These are phyloP conservation scores for Dendrolimus punctatus DNA, from an alignment of 1,140 invertebrate species.

Conservation along the genomic window DNA sequence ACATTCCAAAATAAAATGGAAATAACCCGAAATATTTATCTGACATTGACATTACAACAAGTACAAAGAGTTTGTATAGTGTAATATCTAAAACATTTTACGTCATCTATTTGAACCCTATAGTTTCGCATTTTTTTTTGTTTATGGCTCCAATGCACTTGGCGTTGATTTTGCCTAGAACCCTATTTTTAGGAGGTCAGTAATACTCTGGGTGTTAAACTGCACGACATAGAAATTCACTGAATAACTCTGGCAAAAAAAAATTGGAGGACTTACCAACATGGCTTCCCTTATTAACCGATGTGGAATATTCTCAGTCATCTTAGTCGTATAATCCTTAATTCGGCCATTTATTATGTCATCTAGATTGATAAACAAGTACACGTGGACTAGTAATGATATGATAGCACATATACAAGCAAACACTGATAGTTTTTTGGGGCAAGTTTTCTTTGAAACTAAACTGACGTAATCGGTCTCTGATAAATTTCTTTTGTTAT, in stretches of 20 bases:
- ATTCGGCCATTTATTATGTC: conserved; percentile 41
- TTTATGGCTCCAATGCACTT: too few species aligned
- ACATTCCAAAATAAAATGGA: too few species aligned
- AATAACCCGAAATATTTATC: too few species aligned
- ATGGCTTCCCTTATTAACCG: conserved; percentile 52
- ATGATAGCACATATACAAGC: conserved; percentile 49
- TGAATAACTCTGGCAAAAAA: background rate
- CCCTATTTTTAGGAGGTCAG: too few species aligned
- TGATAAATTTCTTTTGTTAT: conserved; percentile 26
- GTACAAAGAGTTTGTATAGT: too few species aligned
- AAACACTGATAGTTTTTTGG: conserved; percentile 42
- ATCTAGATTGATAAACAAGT: conserved; percentile 38
- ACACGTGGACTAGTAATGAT: conserved; percentile 46
- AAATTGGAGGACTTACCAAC: conserved; percentile 34
- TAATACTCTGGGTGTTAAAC: too few species aligned
- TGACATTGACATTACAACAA: too few species aligned
- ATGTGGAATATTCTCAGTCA: conserved; percentile 21
- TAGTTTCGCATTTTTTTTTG: too few species aligned
- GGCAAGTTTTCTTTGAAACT: conserved; percentile 16
- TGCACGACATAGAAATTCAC: too few species aligned
- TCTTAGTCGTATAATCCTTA: conserved; percentile 32
- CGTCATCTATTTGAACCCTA: too few species aligned
- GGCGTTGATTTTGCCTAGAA: too few species aligned
- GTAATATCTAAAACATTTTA: too few species aligned
- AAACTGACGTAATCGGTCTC: conserved; percentile 3